A percentile compares a stretch with the other conserved stretches of the same genome.
Conservation (phyloP, 2,113 vertebrate genomes). For the Propithecus coquereli region DNA sequence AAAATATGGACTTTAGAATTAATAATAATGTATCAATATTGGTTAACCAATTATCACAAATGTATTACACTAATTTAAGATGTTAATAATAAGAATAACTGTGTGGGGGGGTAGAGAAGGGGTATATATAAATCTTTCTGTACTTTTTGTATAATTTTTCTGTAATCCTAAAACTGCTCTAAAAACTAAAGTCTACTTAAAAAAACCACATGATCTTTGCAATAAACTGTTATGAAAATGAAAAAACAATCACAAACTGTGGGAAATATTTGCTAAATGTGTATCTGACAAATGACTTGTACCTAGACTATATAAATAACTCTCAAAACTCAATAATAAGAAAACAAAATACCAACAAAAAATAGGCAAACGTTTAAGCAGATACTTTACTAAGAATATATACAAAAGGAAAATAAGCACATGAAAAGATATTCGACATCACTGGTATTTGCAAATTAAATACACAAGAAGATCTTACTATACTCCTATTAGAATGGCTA, state of each 20-base stretch:
- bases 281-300: background rate
- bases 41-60: background rate
- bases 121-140: background rate
- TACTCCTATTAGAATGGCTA: background rate
- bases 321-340: background rate
- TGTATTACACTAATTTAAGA: background rate
- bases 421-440: background rate
- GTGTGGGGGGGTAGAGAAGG: background rate
- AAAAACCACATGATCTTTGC: background rate
- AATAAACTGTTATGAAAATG: background rate
- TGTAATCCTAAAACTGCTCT: background rate
- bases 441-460: background rate
- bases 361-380: background rate
- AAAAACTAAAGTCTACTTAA: background rate
- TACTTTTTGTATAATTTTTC: background rate
- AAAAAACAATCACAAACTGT: background rate
- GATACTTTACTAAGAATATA: background rate
- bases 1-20: background rate
- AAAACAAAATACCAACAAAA: background rate
- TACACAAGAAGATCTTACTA: background rate
- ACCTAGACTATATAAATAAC: background rate
- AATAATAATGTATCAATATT: background rate
- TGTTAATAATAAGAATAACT: background rate
- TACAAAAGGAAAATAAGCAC: background rate
- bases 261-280: background rate